Conservation (phyloP, 1,140 invertebrate genomes). For the Cydia amplana region DNA sequence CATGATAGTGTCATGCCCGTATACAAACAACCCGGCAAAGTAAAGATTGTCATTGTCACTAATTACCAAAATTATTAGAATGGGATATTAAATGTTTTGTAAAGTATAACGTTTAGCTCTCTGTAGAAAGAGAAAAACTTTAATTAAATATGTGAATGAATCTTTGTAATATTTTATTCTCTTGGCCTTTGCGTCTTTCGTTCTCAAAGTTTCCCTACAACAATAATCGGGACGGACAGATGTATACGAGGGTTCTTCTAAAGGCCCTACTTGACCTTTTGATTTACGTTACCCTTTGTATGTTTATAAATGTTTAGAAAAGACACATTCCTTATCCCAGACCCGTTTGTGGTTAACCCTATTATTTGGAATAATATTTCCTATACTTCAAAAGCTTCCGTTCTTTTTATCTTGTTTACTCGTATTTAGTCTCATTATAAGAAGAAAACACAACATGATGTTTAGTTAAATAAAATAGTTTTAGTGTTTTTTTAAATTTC, state of each 20-base stretch:
- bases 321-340: not conserved
- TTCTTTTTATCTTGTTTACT: not conserved
- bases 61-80: no score
- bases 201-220: not conserved
- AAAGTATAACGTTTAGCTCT: not conserved
- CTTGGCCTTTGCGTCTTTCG: not conserved
- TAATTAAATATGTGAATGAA: not conserved
- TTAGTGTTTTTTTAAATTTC: not conserved
- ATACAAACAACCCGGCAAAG: no score
- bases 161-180: not conserved
- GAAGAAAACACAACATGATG: no score
- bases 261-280: slow-evolving; percentile 20
- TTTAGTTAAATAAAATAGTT: no score
- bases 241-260: not conserved
- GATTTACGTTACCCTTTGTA: slow-evolving; percentile 24
- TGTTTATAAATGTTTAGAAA: slow-evolving; percentile 21
- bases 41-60: no score
- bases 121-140: not conserved
- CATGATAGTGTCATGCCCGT: no score
- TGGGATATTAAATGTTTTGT: no score
- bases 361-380: not conserved
- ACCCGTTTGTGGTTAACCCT: not conserved
- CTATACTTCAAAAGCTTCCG: not conserved
- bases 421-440: not conserved
- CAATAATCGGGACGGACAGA: slow-evolving; percentile 7